These are phyloP conservation scores for Erebia epiphron DNA, from an alignment of 2,888 invertebrate genomes.

Conservation along the genomic window DNA sequence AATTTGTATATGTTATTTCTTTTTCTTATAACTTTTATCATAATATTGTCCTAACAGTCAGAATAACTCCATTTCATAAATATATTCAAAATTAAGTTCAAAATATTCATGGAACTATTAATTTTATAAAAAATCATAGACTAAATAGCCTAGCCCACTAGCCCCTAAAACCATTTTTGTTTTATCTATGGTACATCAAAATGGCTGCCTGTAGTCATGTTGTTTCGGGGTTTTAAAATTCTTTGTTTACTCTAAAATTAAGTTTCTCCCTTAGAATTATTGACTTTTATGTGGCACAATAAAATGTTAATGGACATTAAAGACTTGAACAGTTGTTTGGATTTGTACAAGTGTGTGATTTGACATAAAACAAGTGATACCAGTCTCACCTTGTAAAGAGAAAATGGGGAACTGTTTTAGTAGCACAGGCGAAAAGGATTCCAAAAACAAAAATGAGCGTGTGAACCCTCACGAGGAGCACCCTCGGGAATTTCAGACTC, in stretches of 20 bases:
- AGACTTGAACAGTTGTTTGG: slow-evolving; percentile 69
- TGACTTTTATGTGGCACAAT: slow-evolving; percentile 73
- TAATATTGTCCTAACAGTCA: no score
- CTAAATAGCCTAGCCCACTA: background rate
- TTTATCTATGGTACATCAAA: slow-evolving; percentile 76
- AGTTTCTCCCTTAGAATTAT: slow-evolving; percentile 60
- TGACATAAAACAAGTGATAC: slow-evolving; percentile 75
- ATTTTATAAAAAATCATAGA: background rate
- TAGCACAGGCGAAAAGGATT: slow-evolving; percentile 87
- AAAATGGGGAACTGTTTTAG: slow-evolving; percentile 95
- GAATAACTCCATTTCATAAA: no score
- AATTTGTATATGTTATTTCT: no score
- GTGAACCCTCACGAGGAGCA: slow-evolving; percentile 80
- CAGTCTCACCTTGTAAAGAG: slow-evolving; percentile 82
- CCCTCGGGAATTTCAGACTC: slow-evolving; percentile 82
- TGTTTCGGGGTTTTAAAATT: slow-evolving; percentile 74
- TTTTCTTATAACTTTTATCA: no score
- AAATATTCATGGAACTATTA: background rate
- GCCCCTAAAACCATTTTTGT: slow-evolving; percentile 32
- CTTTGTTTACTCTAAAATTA: slow-evolving; percentile 81
- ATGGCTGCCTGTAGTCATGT: slow-evolving; percentile 79
- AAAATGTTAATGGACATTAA: slow-evolving; percentile 75
- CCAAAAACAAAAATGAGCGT: slow-evolving; percentile 83
- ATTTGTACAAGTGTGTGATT: slow-evolving; percentile 76
- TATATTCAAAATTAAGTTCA: no score